These are phyloP conservation scores for Bryconaethiops microstoma DNA, from an alignment of 2,797 vertebrate genomes.

Conservation along the genomic window DNA sequence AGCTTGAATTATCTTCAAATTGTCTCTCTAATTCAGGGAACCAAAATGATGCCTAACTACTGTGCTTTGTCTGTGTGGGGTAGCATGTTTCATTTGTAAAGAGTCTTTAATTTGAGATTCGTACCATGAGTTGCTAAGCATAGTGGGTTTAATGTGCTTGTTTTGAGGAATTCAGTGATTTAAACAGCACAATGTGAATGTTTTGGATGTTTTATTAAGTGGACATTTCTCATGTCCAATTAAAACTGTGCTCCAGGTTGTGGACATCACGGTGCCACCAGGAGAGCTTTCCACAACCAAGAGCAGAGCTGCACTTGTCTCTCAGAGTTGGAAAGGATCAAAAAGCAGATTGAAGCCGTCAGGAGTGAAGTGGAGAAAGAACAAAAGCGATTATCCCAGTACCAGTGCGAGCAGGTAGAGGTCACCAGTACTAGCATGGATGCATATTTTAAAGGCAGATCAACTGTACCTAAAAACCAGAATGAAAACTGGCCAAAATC, in stretches of 20 bases:
- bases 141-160: not conserved
- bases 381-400: slow-evolving; percentile 71
- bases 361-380: slow-evolving; percentile 78
- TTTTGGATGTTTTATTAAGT: slow-evolving; percentile 18
- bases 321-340: slow-evolving; percentile 75
- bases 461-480: slow-evolving; percentile 46
- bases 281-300: slow-evolving; percentile 38
- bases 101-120: not conserved
- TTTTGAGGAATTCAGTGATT: not conserved
- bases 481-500: slow-evolving; percentile 36
- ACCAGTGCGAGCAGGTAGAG: slow-evolving; percentile 64
- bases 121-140: not conserved
- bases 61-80: not conserved
- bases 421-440: not conserved
- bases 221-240: not conserved
- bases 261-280: slow-evolving; percentile 17
- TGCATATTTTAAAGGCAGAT: slow-evolving; percentile 31
- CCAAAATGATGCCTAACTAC: no score
- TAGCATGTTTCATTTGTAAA: not conserved
- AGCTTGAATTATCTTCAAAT: not conserved
- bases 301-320: slow-evolving; percentile 60
- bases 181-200: not conserved
- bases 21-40: no score
- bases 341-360: slow-evolving; percentile 77
- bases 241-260: slow-evolving; percentile 55